Evolutionary conservation across 2,888 invertebrate species (phyloP).

Genomic region (Drosophila fungiperda): DNA sequence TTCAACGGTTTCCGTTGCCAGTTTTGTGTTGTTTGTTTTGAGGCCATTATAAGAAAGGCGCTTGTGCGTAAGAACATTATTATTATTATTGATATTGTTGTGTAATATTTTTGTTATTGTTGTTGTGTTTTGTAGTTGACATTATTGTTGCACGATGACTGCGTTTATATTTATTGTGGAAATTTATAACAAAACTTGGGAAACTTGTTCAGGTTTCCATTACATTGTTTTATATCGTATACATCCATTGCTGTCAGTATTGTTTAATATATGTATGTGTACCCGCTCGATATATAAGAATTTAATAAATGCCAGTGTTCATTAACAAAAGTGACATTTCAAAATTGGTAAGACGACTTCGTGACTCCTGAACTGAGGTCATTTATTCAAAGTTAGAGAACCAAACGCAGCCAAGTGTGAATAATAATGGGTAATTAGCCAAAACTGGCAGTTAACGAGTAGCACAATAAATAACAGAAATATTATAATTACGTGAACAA

Average conservation of each 20-base stretch:
- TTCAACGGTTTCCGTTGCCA: slow-evolving; percentile 54
- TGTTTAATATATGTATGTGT: not conserved
- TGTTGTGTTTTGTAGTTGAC: slow-evolving; percentile 32
- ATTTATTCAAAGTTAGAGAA: slow-evolving; percentile 36
- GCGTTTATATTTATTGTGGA: slow-evolving; percentile 71
- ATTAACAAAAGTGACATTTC: slow-evolving; percentile 51
- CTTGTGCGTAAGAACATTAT: slow-evolving; percentile 49
- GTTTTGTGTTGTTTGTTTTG: slow-evolving; percentile 38
- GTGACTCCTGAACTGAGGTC: slow-evolving; percentile 5
- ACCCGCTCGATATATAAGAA: not conserved
- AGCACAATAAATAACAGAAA: not conserved
- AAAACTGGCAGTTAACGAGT: not conserved
- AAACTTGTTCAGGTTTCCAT: slow-evolving; percentile 38
- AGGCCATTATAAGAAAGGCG: slow-evolving; percentile 41
- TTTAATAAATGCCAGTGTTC: slow-evolving; percentile 44
- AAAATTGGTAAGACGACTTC: slow-evolving; percentile 25
- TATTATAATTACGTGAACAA: not conserved
- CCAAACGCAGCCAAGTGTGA: slow-evolving; percentile 13
- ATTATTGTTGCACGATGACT: slow-evolving; percentile 55
- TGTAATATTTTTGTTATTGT: slow-evolving; percentile 6
- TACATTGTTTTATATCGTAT: slow-evolving; percentile 41
- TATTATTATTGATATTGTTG: slow-evolving; percentile 38
- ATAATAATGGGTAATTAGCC: slow-evolving; percentile 18
- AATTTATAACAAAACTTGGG: slow-evolving; percentile 69
- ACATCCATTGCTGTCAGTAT: slow-evolving; percentile 21